Evolutionary conservation across 1,140 invertebrate species (phyloP).

Genomic region (Spodoptera litura): DNA sequence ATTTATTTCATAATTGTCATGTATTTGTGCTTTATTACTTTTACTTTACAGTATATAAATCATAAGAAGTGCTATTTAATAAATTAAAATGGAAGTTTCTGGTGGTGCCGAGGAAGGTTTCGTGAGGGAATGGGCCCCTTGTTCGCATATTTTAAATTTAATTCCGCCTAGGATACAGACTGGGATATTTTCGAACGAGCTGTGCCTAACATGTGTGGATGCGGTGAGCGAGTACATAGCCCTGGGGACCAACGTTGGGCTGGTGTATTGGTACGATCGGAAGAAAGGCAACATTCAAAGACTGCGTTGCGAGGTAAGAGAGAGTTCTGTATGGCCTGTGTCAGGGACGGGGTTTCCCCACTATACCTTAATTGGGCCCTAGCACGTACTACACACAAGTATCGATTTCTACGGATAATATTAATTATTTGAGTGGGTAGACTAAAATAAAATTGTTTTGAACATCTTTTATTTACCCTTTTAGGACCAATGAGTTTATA

Average conservation of each 20-base stretch:
- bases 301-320: conserved; percentile 91
- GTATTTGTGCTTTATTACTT: conserved; percentile 2
- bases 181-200: conserved; percentile 92
- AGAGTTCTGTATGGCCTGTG: background rate
- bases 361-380: background rate
- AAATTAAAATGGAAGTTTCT: conserved; percentile 77
- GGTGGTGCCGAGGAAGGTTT: conserved; percentile 87
- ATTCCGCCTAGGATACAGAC: conserved; percentile 92
- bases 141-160: conserved; percentile 91
- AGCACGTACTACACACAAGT: background rate
- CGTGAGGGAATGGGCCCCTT: conserved; percentile 93
- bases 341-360: conserved; percentile 33
- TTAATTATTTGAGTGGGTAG: background rate
- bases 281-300: conserved; percentile 91
- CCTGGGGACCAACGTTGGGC: conserved; percentile 94
- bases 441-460: no score
- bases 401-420: background rate
- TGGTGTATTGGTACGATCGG: conserved; percentile 95
- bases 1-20: conserved; percentile 28
- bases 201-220: conserved; percentile 95
- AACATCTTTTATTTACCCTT: no score
- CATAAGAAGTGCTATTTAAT: conserved; percentile 6
- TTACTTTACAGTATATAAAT: conserved; percentile 1
- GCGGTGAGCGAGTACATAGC: conserved; percentile 92
- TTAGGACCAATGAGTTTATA: no score